Evolutionary conservation across 2,797 vertebrate species (phyloP).

Genomic region (Hemitrygon akajei): DNA sequence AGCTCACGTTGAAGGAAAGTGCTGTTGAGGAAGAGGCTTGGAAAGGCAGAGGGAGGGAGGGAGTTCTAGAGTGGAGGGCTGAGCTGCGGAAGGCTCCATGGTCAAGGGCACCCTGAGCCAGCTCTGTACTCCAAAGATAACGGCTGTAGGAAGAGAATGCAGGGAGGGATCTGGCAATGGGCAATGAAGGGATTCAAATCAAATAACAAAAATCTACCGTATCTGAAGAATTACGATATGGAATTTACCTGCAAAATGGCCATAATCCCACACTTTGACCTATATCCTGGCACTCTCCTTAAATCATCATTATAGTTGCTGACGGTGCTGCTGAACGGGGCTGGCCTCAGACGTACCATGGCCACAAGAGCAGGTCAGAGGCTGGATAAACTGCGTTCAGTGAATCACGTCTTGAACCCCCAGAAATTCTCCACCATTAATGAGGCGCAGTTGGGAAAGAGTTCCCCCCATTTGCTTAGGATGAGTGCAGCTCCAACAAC

Average conservation of each 20-base stretch:
- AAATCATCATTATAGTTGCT: too few relatives aligned
- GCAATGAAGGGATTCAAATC: background rate
- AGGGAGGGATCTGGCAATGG: background rate
- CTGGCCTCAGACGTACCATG: too few relatives aligned
- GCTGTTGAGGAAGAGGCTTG: background rate
- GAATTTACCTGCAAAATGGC: background rate
- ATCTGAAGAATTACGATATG: background rate
- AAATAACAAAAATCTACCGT: background rate
- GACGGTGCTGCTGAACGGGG: too few relatives aligned
- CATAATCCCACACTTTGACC: too few relatives aligned
- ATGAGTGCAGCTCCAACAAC: too few relatives aligned
- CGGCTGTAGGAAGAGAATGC: background rate
- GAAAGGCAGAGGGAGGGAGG: background rate
- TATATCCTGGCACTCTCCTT: too few relatives aligned
- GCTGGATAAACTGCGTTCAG: too few relatives aligned
- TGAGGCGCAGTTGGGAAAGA: too few relatives aligned
- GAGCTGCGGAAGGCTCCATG: background rate
- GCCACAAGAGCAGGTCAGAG: too few relatives aligned
- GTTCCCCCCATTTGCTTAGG: too few relatives aligned
- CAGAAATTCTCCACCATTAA: too few relatives aligned
- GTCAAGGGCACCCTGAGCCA: background rate
- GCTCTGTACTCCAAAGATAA: background rate
- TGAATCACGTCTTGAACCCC: too few relatives aligned
- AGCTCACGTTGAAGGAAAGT: conserved; percentile 39
- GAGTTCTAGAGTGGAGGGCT: background rate